Base-by-base conservation (phyloP, 1,140 invertebrate species). In the Asbolus verrucosus region DNA sequence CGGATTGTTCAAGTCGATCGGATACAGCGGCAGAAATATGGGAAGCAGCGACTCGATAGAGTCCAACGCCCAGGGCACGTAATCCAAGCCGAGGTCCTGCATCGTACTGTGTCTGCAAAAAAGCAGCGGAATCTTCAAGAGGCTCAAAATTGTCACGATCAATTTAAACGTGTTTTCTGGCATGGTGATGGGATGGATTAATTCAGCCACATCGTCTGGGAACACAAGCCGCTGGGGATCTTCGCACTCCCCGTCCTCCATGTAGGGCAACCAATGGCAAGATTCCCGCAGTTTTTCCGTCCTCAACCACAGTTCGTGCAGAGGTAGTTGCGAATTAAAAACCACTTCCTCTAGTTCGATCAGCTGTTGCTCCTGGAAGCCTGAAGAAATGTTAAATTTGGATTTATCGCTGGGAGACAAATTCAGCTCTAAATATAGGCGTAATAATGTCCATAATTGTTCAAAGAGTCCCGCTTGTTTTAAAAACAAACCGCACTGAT, bases 261-360 rank as follows among this genome's bases (percentile, higher is more conserved):
- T 59, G 82, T 81, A 79, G 24, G 87, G 83, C 6, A 88, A 79
- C 83, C 87, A 91, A 76, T 88, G 85, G 62, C 84, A 87, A 8
- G 84, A 81, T 76, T 89, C 86, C 14, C 89, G 82, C 9, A 91
- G 75, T 4, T 83, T 85, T 76, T 91, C 90, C 15, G 88, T 82
- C 66, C 89, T 83, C 15, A 88, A 79, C 89, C 89, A 91, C 18
- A 91, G 80, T 73, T 90, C 86, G 71, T 88, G 85, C 69, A 90
- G 81, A 1, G 89, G 89, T 62, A 90, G 77, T 65, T 85, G 84
- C 2, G 88, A 89, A 19, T 82, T 82, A 39, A 90, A 78, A 67
- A 90, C 84, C 2, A 86, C 74, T 76, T 90, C 88, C 79, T 91
- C 89, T 76, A 87, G 82, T 24, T 86, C 86, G 27, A 87, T 80